Base-by-base conservation (phyloP, 2,113 vertebrate genomes). In the Cynocephalus volans region DNA sequence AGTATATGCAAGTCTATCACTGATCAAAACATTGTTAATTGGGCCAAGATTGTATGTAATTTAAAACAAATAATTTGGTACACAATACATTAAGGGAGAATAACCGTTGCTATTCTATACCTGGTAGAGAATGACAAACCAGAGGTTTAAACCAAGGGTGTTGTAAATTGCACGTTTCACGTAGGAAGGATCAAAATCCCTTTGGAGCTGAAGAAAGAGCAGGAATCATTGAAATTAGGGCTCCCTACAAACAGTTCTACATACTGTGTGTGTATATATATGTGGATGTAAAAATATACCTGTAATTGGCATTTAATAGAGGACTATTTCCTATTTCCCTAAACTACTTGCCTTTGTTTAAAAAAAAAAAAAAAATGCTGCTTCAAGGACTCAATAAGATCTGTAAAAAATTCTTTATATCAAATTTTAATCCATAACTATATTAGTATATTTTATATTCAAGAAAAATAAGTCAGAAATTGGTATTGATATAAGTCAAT, bases 401-500 rank as follows among this genome's bases (percentile, higher is more conserved):
- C 24, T 95, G 3, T 81, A 65, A 97, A 90, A 89, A 58, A 15
- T 52, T 2, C 36, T 85, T 85, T 62, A 15, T 41, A 58, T 1
- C 6, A 72, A 60, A 82, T 79, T 76, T 84, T 84, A 28, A 56
- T 77, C 18, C 23, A 86, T 36, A 97, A 73, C 41, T 88, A 36
- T 62, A 96, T 94, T 24, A 97, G 79, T 70, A 80, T 65, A 54
- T 77, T 62, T 97, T 15, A 95, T 48, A 72, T 93, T 94, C 64
- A 93, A 84, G 11, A 45, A 60, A 82, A 85, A 83, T 50, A 72
- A 95, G 76, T n/a, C 0, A 19, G 86, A 86, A 98, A 75, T 54
- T 89, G 18, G 21, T 95, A 41, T 80, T 0, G 0, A 70, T 93
- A 97, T 65, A 90, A 97, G 96, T 97, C 82, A 97, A 97, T 90